These are phyloP conservation scores for Bathynomus jamesi DNA, from an alignment of 1,140 invertebrate species.

Conservation along the genomic window DNA sequence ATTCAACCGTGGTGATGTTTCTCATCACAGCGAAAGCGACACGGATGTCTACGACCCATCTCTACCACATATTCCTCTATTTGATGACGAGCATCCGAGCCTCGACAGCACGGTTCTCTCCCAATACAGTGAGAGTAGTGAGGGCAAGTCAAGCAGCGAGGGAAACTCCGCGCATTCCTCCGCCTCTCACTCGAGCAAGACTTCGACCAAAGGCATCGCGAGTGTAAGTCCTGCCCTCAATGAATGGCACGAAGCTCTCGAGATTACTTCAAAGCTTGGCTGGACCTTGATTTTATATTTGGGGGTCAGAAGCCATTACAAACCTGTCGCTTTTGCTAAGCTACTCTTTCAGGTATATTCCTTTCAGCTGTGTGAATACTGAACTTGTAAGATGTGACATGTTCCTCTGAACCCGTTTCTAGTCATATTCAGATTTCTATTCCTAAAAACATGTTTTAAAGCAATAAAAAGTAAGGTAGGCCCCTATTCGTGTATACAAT, in stretches of 20 bases:
- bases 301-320: conserved; percentile 34
- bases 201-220: conserved; percentile 5
- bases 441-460: no score
- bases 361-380: no score
- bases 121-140: conserved; percentile 5
- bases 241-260: conserved; percentile 30
- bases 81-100: conserved; percentile 8
- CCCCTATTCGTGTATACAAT: no score
- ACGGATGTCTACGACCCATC: conserved; percentile 16
- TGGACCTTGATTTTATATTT: conserved; percentile 34
- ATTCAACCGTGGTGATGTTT: not conserved
- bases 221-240: conserved; percentile 20
- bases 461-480: no score
- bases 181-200: not conserved
- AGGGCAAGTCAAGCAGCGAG: not conserved
- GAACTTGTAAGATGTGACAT: no score
- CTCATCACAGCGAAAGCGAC: not conserved
- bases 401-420: no score
- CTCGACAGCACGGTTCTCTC: not conserved
- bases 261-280: conserved; percentile 23
- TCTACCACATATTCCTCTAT: conserved; percentile 9
- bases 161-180: not conserved
- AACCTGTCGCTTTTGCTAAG: conserved; percentile 26
- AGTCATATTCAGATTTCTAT: no score
- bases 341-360: conserved; percentile 34